Evolutionary conservation across 2,888 invertebrate genomes (phyloP).

Genomic region (Hydraecia micacea): DNA sequence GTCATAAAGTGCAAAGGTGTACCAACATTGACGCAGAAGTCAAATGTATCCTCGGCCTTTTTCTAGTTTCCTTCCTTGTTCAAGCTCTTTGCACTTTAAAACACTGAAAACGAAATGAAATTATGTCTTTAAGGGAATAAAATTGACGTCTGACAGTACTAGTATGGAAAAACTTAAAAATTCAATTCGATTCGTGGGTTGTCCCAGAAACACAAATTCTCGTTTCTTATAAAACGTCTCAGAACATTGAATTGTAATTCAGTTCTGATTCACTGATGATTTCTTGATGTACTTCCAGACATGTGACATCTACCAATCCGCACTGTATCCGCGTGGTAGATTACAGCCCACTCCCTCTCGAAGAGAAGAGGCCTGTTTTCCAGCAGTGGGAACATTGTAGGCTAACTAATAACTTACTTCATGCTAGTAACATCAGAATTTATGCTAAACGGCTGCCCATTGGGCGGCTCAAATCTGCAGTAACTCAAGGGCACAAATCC

Average conservation of each 20-base stretch:
- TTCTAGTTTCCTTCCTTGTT: neutral
- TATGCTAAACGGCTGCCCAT: constrained; percentile 84
- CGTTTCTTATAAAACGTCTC: no score
- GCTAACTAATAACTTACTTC: constrained; percentile 75
- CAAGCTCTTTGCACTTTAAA: neutral
- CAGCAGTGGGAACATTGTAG: neutral
- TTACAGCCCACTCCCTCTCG: neutral
- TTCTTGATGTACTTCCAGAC: no score
- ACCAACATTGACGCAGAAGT: neutral
- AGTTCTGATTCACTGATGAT: no score
- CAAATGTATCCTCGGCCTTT: neutral
- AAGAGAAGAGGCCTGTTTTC: neutral
- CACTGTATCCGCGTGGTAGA: neutral
- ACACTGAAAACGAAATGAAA: neutral
- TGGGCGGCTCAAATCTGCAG: constrained; percentile 88
- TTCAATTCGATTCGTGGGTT: neutral
- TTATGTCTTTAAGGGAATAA: no score
- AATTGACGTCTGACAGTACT: no score
- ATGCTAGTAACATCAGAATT: constrained; percentile 78
- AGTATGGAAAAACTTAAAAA: no score
- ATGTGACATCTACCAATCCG: neutral
- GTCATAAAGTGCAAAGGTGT: neutral
- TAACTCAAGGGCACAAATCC: constrained; percentile 81
- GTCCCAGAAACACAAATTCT: no score
- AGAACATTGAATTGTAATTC: no score